Percentiles rank a stretch among this genome's conserved stretches.
phyloP scores from a whole-genome alignment of 2,888 invertebrate species.

The Syritta pipiens region DNA sequence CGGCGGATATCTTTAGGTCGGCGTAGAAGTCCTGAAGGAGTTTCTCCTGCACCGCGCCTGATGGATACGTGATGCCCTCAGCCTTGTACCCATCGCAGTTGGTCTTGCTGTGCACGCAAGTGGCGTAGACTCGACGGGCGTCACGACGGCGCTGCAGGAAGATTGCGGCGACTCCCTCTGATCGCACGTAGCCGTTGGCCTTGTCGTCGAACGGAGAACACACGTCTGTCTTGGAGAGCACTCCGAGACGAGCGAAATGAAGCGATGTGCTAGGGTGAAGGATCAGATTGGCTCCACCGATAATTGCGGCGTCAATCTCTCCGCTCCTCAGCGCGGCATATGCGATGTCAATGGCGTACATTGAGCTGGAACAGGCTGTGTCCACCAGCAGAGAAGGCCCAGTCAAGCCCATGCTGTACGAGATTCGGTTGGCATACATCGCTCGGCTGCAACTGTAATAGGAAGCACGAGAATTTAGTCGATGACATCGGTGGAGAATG shows the following conservation, averaged over 20 bases:
- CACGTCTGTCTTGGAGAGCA: conserved; percentile 88
- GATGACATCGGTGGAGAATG: too few relatives aligned
- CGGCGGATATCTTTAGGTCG: conserved; percentile 85
- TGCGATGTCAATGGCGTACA: conserved; percentile 89
- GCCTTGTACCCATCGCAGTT: conserved; percentile 87
- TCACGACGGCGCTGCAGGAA: conserved; percentile 85
- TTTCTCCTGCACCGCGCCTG: conserved; percentile 82
- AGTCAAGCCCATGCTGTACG: conserved; percentile 90
- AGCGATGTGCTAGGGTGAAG: conserved; percentile 90
- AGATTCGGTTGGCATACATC: conserved; percentile 92
- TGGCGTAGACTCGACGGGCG: conserved; percentile 83
- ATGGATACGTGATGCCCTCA: conserved; percentile 83
- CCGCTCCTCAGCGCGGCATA: conserved; percentile 86
- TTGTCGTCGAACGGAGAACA: conserved; percentile 92
- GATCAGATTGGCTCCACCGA: conserved; percentile 90
- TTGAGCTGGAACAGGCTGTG: conserved; percentile 94
- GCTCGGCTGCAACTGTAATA: conserved; percentile 82
- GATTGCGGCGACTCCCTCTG: conserved; percentile 85
- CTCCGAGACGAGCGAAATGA: conserved; percentile 88
- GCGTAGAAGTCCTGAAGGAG: conserved; percentile 83
- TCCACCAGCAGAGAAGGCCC: conserved; percentile 92
- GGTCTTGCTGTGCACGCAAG: conserved; percentile 85
- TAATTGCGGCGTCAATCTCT: conserved; percentile 90
- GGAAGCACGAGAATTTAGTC: conserved; percentile 77
- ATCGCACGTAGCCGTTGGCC: conserved; percentile 88